Evolutionary conservation across 2,113 vertebrate genomes (phyloP).

Genomic region (Pycnonotus jocosus): DNA sequence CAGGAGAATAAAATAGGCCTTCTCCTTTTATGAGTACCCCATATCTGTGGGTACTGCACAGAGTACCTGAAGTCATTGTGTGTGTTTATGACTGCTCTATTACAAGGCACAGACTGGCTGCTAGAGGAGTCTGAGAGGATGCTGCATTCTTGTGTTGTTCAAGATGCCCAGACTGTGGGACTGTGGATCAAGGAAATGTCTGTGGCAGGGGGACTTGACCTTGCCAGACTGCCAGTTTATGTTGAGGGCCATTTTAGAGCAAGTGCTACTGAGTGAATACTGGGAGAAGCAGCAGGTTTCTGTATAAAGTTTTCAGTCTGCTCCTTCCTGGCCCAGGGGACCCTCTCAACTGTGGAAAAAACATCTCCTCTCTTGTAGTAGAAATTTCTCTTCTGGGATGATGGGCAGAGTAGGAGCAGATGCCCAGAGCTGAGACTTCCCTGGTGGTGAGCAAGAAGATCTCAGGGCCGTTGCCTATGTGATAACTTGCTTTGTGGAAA

Average conservation of each 20-base stretch:
- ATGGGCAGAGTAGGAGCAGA: neutral
- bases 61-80: neutral
- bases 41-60: neutral
- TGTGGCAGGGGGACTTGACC: neutral
- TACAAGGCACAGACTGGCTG: neutral
- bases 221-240: neutral
- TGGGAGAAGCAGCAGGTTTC: neutral
- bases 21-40: neutral
- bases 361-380: neutral
- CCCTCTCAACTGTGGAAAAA: neutral
- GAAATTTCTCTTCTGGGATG: neutral
- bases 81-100: neutral
- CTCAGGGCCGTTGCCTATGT: neutral
- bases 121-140: neutral
- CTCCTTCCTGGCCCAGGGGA: neutral
- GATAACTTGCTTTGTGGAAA: neutral
- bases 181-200: neutral
- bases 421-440: neutral
- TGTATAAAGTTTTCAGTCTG: neutral
- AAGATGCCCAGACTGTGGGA: neutral
- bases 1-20: neutral
- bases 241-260: neutral
- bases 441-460: neutral
- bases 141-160: neutral
- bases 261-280: neutral